These are phyloP conservation scores for Cremastinae sp. DNA, from an alignment of 2,888 invertebrate species.

Conservation along the genomic window DNA sequence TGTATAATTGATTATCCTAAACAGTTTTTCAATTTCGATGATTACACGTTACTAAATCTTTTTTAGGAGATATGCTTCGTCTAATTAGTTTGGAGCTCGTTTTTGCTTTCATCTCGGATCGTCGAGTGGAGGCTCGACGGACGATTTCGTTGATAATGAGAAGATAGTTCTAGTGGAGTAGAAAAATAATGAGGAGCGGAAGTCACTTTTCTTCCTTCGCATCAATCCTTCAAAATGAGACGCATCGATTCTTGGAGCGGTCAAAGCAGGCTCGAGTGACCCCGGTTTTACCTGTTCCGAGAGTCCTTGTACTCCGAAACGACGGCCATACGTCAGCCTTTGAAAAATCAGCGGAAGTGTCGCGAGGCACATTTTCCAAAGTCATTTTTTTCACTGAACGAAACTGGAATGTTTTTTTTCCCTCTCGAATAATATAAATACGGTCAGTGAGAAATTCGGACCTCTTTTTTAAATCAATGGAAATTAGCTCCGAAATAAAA, in stretches of 20 bases:
- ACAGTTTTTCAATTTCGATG: no score
- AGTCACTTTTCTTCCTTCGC: slow-evolving; percentile 44
- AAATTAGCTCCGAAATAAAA: background rate
- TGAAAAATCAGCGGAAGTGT: slow-evolving; percentile 10
- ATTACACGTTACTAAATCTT: no score
- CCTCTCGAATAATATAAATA: no score
- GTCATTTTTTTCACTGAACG: background rate
- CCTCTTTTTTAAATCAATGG: background rate
- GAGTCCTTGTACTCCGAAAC: slow-evolving; percentile 53
- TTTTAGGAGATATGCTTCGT: no score
- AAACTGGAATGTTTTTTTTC: background rate
- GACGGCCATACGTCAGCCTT: slow-evolving; percentile 50
- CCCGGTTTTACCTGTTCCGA: slow-evolving; percentile 24
- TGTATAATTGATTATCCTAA: no score
- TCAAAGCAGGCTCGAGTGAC: background rate
- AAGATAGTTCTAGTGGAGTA: no score
- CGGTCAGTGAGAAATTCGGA: slow-evolving; percentile 14
- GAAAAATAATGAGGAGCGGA: slow-evolving; percentile 49
- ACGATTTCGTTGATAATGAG: no score
- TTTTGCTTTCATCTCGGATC: background rate
- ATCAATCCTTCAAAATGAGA: slow-evolving; percentile 20
- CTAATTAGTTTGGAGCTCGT: slow-evolving; percentile 2
- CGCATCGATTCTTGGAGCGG: slow-evolving; percentile 40
- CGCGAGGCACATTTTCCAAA: background rate
- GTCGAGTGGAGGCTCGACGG: no score